phyloP scores from a whole-genome alignment of 2,797 vertebrate species.

The Phoxinus dragarum region DNA sequence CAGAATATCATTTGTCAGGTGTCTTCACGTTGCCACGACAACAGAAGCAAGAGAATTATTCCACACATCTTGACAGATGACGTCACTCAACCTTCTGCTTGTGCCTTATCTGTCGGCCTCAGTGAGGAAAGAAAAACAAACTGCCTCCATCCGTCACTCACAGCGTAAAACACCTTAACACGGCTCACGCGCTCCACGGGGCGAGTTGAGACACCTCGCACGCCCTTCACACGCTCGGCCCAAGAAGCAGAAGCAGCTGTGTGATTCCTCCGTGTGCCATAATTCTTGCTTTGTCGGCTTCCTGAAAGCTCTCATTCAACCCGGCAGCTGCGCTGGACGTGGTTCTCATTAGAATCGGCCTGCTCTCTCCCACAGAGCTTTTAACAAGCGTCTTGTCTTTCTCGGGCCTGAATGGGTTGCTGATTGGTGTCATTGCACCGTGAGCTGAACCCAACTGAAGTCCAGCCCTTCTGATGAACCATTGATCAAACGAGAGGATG shows the following conservation, averaged over 20 bases:
- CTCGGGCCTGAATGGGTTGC: slow-evolving; percentile 65
- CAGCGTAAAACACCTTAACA: slow-evolving; percentile 12
- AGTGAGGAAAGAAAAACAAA: slow-evolving; percentile 36
- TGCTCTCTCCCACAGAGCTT: slow-evolving; percentile 34
- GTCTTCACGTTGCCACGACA: slow-evolving; percentile 65
- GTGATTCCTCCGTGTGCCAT: slow-evolving; percentile 63
- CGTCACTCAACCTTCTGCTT: slow-evolving; percentile 43
- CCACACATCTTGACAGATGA: slow-evolving; percentile 44
- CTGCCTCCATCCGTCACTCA: slow-evolving; percentile 10
- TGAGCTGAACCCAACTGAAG: slow-evolving; percentile 59
- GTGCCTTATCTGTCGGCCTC: slow-evolving; percentile 19
- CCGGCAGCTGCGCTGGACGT: slow-evolving; percentile 76
- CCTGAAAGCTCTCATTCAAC: slow-evolving; percentile 69
- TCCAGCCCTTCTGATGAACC: slow-evolving; percentile 69
- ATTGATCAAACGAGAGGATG: slow-evolving; percentile 67
- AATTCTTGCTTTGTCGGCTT: slow-evolving; percentile 69
- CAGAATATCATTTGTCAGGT: slow-evolving; percentile 70
- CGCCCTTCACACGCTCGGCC: slow-evolving; percentile 19
- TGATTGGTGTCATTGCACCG: slow-evolving; percentile 75
- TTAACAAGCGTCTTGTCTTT: slow-evolving; percentile 58
- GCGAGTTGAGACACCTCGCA: neutral
- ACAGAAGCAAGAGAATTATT: slow-evolving; percentile 59
- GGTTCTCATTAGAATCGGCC: slow-evolving; percentile 67
- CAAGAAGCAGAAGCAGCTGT: slow-evolving; percentile 55
- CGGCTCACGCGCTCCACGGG: neutral